A percentile compares a stretch with the other conserved stretches of the same genome.
Conservation (phyloP, 2,797 vertebrate species). For the Ctenosaura bakeri region DNA sequence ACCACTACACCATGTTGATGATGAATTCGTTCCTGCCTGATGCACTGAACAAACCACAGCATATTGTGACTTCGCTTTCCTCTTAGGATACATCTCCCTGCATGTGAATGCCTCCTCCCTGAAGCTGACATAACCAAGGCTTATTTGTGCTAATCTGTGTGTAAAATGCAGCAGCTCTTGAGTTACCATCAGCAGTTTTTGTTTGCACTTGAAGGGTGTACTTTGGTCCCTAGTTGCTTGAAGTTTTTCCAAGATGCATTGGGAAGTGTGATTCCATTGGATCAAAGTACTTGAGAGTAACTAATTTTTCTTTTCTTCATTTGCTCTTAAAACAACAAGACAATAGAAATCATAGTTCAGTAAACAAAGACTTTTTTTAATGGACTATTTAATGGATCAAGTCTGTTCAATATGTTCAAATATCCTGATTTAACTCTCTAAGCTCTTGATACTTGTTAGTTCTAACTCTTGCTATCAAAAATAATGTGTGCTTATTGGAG, state of each 20-base stretch:
- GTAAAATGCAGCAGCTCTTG: not conserved
- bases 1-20: no score
- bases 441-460: not conserved
- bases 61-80: not conserved
- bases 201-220: not conserved
- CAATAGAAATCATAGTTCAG: not conserved
- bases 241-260: not conserved
- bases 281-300: not conserved
- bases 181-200: not conserved
- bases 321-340: slow-evolving; percentile 9
- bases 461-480: not conserved
- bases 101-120: not conserved
- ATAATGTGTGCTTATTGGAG: not conserved
- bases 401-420: not conserved
- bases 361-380: not conserved
- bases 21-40: not conserved
- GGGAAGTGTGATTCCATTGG: slow-evolving; percentile 2
- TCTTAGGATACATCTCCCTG: not conserved
- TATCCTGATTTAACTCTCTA: not conserved
- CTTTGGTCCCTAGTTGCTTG: not conserved
- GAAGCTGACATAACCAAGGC: not conserved
- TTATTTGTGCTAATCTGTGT: not conserved
- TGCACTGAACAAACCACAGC: fast-evolving
- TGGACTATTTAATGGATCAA: not conserved
- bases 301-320: slow-evolving; percentile 2